A percentile compares a stretch with the other conserved stretches of the same genome.
Evolutionary conservation across 2,113 vertebrate species (phyloP).

Genomic region (Melanerpes aurifrons): DNA sequence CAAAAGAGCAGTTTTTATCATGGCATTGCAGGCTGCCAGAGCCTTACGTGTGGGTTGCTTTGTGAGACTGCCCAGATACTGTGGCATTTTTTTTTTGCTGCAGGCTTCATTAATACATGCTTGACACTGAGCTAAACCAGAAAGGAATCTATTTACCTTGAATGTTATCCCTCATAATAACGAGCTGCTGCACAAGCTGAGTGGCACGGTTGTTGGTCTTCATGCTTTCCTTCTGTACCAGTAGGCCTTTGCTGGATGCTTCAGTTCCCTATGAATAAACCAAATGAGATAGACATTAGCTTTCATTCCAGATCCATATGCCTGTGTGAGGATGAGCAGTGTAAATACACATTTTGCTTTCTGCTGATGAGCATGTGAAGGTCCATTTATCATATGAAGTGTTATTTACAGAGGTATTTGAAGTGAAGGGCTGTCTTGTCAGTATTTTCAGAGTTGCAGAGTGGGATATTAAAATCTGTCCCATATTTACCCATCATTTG

Average conservation of each 20-base stretch:
- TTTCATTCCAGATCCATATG: slow-evolving; percentile 27
- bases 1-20: neutral
- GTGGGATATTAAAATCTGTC: slow-evolving; percentile 26
- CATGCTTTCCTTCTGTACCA: slow-evolving; percentile 80
- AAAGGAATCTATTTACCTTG: slow-evolving; percentile 81
- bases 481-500: slow-evolving; percentile 7
- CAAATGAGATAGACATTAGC: slow-evolving; percentile 58
- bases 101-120: neutral
- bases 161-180: slow-evolving; percentile 79
- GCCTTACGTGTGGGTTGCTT: neutral
- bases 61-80: neutral
- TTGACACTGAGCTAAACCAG: slow-evolving; percentile 14
- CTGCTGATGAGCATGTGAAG: neutral
- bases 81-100: neutral
- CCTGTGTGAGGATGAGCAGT: neutral
- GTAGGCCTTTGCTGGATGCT: slow-evolving; percentile 72
- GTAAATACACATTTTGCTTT: slow-evolving; percentile 41
- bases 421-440: neutral
- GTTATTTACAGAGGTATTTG: slow-evolving; percentile 6
- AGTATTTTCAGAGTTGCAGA: slow-evolving; percentile 10
- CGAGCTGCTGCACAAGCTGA: slow-evolving; percentile 81
- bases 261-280: slow-evolving; percentile 81
- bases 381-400: slow-evolving; percentile 34
- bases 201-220: slow-evolving; percentile 79
- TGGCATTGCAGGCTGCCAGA: neutral